phyloP scores from a whole-genome alignment of 2,888 invertebrate species.

The Meghimatium bilineatum region DNA sequence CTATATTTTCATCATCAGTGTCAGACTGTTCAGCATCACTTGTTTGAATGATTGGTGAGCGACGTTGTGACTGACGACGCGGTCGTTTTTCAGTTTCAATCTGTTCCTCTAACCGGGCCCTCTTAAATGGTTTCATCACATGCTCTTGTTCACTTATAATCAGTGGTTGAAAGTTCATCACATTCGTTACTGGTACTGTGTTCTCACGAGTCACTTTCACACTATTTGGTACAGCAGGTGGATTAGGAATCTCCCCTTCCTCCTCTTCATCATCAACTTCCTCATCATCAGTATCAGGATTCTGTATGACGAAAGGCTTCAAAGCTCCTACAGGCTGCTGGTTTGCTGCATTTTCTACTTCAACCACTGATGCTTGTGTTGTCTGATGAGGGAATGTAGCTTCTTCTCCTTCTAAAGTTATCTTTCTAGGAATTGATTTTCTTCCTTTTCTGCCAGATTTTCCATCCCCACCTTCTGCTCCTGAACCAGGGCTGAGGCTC shows the following conservation, averaged over 20 bases:
- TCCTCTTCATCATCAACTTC: conserved; percentile 37
- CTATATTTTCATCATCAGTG: conserved; percentile 53
- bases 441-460: conserved; percentile 41
- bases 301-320: conserved; percentile 47
- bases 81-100: conserved; percentile 28
- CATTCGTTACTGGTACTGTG: conserved; percentile 15
- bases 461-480: conserved; percentile 45
- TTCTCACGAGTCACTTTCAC: neutral
- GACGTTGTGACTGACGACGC: conserved; percentile 31
- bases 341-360: too few relatives aligned
- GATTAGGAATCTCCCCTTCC: conserved; percentile 21
- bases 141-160: neutral
- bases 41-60: conserved; percentile 34
- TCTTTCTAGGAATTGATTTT: conserved; percentile 47
- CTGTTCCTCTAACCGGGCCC: conserved; percentile 4
- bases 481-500: conserved; percentile 41
- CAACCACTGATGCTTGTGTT: conserved; percentile 20
- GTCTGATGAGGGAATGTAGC: conserved; percentile 19
- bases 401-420: conserved; percentile 35
- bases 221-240: neutral
- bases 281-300: conserved; percentile 49
- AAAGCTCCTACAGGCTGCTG: neutral
- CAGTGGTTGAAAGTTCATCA: conserved; percentile 48
- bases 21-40: conserved; percentile 45
- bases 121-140: conserved; percentile 3